Evolutionary conservation across 2,113 vertebrate species (phyloP), one percentile per base, ranked within the genome.

Genomic region (Plecotus auritus): DNA sequence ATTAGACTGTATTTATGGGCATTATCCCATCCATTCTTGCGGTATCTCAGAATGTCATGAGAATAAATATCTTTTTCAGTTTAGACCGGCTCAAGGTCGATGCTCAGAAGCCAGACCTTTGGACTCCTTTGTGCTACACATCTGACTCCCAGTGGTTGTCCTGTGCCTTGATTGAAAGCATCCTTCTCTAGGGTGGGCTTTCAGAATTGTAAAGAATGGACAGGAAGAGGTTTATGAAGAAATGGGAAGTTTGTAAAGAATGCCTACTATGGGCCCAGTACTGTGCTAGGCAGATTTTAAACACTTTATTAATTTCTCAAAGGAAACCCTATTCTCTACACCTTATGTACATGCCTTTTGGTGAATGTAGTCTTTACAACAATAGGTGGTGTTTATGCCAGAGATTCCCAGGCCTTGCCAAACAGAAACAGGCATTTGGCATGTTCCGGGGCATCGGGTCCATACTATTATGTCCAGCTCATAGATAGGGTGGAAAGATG

Each of bases 1-100:
- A 37, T 61, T 76, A 91, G 54, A 32, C 18, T 72, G 42, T 80
- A 83, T 85, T 92, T 95, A 87, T 76, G 67, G 76, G 59, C 26
- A 45, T 54, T 82, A 67, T 86, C 88, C 18, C 67, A 66, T 66
- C 87, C 45, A 80, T 88, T 28, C n/a, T 88, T 61, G 37, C 6
- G 69, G 32, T 83, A 66, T 51, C 78, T 72, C 54, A 74, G 69
- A 78, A 88, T 88, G 59, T 64, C 56, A 70, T 4, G 30, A 92
- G 67, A 69, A 77, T 78, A 93, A 92, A 90, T 78, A 77, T 40
- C 45, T 74, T 93, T 78, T 88, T 95, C 56, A 91, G 0, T 85
- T 94, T 47, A 86, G 17, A 85, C 59, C 32, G 54, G 40, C 64
- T 81, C 45, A 76, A 85, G 80, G 89, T 86, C 9, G 7, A n/a